Conservation (phyloP, 2,113 vertebrate genomes). For the Poecilia latipinna region DNA sequence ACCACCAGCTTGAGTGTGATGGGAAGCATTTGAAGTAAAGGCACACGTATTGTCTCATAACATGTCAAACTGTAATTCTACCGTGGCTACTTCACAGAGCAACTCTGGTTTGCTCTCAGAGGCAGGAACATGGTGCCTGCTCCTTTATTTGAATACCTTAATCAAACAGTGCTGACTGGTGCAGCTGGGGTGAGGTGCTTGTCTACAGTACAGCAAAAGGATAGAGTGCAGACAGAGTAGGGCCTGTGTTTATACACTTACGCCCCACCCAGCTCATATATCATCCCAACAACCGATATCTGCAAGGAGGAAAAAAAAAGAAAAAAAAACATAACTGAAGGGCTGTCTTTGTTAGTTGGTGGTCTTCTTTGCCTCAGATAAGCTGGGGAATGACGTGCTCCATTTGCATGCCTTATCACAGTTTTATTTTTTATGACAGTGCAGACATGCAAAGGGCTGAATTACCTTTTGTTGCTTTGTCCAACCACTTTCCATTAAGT, state of each 20-base stretch:
- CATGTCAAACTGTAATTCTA: conserved; percentile 42
- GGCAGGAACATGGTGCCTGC: conserved; percentile 68
- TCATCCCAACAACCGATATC: conserved; percentile 78
- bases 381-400: conserved; percentile 56
- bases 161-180: conserved; percentile 70
- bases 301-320: conserved; percentile 34
- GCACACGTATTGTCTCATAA: conserved; percentile 16
- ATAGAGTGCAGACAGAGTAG: conserved; percentile 44
- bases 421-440: conserved; percentile 57
- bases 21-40: conserved; percentile 22
- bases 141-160: conserved; percentile 79
- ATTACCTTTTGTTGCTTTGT: conserved; percentile 50
- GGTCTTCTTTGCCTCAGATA: conserved; percentile 67
- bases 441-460: conserved; percentile 43
- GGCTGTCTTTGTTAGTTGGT: conserved; percentile 75
- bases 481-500: conserved; percentile 27
- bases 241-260: conserved; percentile 69
- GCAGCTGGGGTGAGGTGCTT: conserved; percentile 47
- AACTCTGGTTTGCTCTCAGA: conserved; percentile 57
- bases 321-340: conserved; percentile 66
- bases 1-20: background rate
- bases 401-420: conserved; percentile 70
- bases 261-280: conserved; percentile 79
- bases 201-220: conserved; percentile 55
- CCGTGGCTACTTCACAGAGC: conserved; percentile 32